These are phyloP conservation scores for Sussaba pulchella DNA, from an alignment of 2,888 invertebrate species.

Conservation along the genomic window DNA sequence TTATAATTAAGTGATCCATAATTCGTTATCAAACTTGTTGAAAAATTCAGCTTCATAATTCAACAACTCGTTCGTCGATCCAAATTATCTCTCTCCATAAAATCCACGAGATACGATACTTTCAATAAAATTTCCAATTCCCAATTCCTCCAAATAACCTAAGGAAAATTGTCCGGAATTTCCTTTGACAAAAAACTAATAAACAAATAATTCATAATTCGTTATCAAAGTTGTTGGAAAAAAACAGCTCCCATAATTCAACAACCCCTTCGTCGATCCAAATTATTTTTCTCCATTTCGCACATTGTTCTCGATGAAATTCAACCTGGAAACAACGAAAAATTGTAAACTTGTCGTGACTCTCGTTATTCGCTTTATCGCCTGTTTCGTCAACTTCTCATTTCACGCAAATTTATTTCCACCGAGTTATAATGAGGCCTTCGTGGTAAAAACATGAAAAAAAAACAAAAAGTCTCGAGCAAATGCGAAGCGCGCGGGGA, in stretches of 20 bases:
- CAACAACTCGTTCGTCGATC: no score
- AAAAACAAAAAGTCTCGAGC: not conserved
- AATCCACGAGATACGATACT: no score
- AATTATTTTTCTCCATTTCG: no score
- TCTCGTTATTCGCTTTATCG: slow-evolving; percentile 19
- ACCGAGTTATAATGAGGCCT: slow-evolving; percentile 16
- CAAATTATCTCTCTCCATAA: no score
- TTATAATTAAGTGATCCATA: no score
- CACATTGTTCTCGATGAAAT: not conserved
- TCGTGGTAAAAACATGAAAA: not conserved
- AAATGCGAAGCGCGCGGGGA: not conserved
- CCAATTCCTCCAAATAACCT: no score
- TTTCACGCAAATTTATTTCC: slow-evolving; percentile 21
- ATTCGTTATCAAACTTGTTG: not conserved
- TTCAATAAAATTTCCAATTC: no score
- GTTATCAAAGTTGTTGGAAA: not conserved
- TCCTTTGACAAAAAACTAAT: no score
- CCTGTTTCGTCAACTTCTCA: not conserved
- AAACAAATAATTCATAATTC: not conserved
- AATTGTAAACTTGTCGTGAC: slow-evolving; percentile 3
- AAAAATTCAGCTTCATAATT: no score
- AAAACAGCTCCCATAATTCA: not conserved
- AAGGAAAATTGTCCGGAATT: not conserved
- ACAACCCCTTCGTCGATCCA: not conserved
- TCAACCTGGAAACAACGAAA: not conserved